Evolutionary conservation across 2,888 invertebrate species (phyloP).

Genomic region (Prosapia bicincta): DNA sequence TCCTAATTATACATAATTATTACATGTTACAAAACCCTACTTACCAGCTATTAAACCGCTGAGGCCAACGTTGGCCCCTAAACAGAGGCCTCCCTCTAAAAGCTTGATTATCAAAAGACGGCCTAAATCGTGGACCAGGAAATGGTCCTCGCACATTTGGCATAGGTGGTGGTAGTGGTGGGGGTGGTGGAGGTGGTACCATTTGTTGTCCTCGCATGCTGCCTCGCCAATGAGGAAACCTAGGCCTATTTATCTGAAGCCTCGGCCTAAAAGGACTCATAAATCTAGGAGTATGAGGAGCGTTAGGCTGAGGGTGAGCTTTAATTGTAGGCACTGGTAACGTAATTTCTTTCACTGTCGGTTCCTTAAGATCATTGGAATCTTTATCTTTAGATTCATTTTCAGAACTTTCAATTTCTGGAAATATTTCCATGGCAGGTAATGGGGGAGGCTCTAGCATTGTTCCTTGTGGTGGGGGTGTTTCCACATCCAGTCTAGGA

Average conservation of each 20-base stretch:
- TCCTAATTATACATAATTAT: background rate
- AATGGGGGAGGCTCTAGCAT: constrained; percentile 16
- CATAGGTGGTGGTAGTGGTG: background rate
- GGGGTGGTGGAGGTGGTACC: background rate
- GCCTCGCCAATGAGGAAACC: background rate
- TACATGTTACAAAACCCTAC: background rate
- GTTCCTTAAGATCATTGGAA: background rate
- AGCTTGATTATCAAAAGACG: background rate
- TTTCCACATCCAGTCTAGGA: background rate
- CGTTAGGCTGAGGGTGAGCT: background rate
- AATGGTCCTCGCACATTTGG: background rate
- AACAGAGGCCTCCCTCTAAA: background rate
- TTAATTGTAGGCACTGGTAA: background rate
- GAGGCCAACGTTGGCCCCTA: background rate
- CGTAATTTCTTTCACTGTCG: background rate
- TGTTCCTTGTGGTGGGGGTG: background rate
- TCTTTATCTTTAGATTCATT: background rate
- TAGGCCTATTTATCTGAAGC: background rate
- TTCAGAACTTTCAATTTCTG: background rate
- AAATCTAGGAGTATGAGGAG: background rate
- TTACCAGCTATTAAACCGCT: background rate
- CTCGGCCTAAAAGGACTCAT: background rate
- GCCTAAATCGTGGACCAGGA: background rate
- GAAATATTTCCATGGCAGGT: constrained; percentile 15
- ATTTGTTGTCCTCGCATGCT: background rate